Percentiles rank a stretch among this genome's conserved stretches.
phyloP scores from a whole-genome alignment of 2,113 vertebrate genomes.

The Capra hircus region DNA sequence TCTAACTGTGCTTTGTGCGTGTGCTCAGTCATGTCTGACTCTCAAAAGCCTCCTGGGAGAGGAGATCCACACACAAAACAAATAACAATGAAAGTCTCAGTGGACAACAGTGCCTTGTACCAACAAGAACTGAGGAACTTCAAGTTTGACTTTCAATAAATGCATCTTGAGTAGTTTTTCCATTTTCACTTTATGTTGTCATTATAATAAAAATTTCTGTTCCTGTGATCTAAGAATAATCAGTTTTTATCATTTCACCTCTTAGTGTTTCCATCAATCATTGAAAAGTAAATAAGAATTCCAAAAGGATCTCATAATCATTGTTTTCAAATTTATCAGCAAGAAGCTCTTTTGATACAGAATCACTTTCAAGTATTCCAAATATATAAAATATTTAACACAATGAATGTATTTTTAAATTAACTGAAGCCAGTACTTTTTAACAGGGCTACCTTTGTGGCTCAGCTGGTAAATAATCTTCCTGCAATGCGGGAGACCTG shows the following conservation, averaged over 20 bases:
- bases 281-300: neutral
- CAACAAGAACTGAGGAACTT: neutral
- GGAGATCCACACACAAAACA: neutral
- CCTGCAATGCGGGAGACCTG: accelerated
- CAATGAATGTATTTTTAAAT: neutral
- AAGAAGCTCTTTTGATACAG: neutral
- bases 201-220: neutral
- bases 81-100: neutral
- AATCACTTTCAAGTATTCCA: neutral
- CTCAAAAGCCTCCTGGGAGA: neutral
- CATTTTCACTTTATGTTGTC: neutral
- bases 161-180: neutral
- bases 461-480: neutral
- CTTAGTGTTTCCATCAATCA: neutral
- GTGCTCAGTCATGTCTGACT: neutral
- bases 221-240: neutral
- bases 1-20: neutral
- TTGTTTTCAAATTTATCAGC: neutral
- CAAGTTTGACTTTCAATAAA: neutral
- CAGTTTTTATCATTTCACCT: neutral
- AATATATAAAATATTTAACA: neutral
- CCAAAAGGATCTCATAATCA: neutral
- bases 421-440: neutral
- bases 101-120: accelerated
- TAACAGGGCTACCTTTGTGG: neutral